Base-by-base conservation (phyloP, 2,888 invertebrate genomes). In the Acronicta leporina region DNA sequence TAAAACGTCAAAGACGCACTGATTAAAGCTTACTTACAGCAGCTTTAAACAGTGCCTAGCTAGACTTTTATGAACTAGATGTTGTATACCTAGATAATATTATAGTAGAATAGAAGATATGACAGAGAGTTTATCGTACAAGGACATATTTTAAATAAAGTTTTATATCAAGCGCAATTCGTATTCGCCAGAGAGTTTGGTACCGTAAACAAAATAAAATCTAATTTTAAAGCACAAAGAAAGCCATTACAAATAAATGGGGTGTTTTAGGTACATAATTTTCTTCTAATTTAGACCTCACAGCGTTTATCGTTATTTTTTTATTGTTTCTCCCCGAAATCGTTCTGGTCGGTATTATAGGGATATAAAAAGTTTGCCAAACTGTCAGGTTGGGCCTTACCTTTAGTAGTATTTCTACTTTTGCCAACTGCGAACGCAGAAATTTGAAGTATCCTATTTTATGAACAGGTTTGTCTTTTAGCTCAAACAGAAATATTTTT, bases 261-360 rank as follows among this genome's bases (percentile, higher is more conserved):
- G 60, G 63, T 33, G 41, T 48, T 45, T 67, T 73, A 41, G 44
- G 56, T 63, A n/a, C n/a, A n/a, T n/a, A 68, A 74, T 74, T 63
- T 74, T 63, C 53, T 54, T 71, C 59, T 51, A 69, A 63, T 68
- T 71, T 74, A 56, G 68, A 63, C 74, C 56, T 74, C 70, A 69
- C 63, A 57, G 54, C 64, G 51, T 57, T 63, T 69, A 69, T 57
- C 70, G 56, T 68, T 63, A 63, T 63, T 64, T 74, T 74, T 69
- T 74, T 68, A 70, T 62, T 74, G 59, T 71, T 69, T 63, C 54
- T 54, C 55, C 54, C 69, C 53, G 33, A 51, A 69, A 74, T 57
- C 63, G 50, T 71, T 63, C 43, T 57, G 49, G 69, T 58, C 13
- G 44, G 40, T 8, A 68, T 63, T 68, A 68, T 40, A 63, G 20